Conservation (phyloP, 2,113 vertebrate genomes). For the Sceloporus tristichus region DNA sequence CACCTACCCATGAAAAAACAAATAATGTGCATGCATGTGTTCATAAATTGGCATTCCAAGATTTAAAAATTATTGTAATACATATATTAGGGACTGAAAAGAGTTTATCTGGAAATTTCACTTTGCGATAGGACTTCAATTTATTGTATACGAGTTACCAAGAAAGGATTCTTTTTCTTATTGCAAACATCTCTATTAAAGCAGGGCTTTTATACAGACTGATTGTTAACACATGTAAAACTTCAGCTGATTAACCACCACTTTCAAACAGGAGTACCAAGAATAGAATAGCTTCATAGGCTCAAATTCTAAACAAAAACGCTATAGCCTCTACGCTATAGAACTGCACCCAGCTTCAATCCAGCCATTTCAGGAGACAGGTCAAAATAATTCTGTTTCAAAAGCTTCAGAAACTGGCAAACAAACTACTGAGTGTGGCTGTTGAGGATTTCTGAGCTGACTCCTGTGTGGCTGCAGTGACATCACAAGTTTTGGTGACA, state of each 20-base stretch:
- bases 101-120: neutral
- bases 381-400: too few relatives aligned
- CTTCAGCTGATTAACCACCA: neutral
- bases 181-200: neutral
- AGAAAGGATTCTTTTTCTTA: neutral
- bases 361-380: too few relatives aligned
- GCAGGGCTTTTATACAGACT: neutral
- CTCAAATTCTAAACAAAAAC: neutral
- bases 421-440: too few relatives aligned
- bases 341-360: neutral
- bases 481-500: too few relatives aligned
- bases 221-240: neutral
- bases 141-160: neutral
- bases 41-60: neutral
- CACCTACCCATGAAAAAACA: neutral
- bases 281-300: neutral
- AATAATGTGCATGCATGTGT: neutral
- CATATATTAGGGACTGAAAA: neutral
- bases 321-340: neutral
- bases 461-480: too few relatives aligned
- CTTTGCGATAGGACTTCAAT: neutral
- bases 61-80: neutral
- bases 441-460: too few relatives aligned
- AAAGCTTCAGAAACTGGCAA: too few relatives aligned
- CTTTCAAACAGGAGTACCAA: neutral